A percentile compares a stretch with the other conserved stretches of the same genome.
These are phyloP conservation scores for Pristionchus entomophagus DNA, from an alignment of 2,888 invertebrate genomes.

Conservation along the genomic window DNA sequence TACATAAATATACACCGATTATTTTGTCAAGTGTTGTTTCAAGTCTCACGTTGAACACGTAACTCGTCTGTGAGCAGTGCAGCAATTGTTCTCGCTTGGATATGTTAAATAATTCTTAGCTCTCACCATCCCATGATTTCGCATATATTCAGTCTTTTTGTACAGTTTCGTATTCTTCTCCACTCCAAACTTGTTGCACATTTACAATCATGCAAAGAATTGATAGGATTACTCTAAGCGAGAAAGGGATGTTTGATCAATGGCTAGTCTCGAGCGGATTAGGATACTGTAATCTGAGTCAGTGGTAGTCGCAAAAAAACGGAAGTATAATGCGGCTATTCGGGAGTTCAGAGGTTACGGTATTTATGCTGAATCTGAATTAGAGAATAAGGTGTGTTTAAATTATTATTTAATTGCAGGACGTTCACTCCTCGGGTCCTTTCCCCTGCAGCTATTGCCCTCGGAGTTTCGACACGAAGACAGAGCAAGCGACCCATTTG, in stretches of 20 bases:
- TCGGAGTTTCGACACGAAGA: neutral
- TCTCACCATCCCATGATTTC: too few relatives aligned
- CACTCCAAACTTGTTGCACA: neutral
- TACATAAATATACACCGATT: too few relatives aligned
- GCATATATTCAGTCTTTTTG: too few relatives aligned
- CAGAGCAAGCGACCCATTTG: neutral
- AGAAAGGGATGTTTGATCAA: constrained; percentile 7
- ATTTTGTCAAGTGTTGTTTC: too few relatives aligned
- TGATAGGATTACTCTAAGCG: neutral
- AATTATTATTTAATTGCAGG: constrained; percentile 1
- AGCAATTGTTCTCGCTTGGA: too few relatives aligned
- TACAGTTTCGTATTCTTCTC: too few relatives aligned
- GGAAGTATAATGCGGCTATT: too few relatives aligned
- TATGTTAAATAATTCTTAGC: too few relatives aligned
- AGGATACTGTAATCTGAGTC: neutral
- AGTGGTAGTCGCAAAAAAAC: too few relatives aligned
- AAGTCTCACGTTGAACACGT: too few relatives aligned
- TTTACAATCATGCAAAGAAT: neutral
- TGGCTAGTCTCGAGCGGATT: neutral
- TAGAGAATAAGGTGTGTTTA: neutral
- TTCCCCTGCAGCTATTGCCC: neutral
- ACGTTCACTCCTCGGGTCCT: neutral
- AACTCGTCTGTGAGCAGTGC: too few relatives aligned
- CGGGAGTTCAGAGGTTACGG: too few relatives aligned
- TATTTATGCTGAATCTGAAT: neutral